These are phyloP conservation scores for Dendronephthya gigantea DNA, from an alignment of 64 coral and sea anemone species.

Conservation along the genomic window DNA sequence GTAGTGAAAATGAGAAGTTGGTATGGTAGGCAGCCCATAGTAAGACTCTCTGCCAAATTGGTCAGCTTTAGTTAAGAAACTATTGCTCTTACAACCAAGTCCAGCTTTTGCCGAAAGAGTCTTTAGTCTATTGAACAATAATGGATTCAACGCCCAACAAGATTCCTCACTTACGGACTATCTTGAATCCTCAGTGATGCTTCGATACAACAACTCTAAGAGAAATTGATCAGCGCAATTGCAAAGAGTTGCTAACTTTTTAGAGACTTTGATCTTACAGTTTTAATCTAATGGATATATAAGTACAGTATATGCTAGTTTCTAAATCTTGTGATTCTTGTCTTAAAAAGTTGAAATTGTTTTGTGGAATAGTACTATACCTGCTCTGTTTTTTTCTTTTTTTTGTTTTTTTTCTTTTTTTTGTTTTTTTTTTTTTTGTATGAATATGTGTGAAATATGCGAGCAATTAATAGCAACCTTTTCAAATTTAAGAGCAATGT, in stretches of 20 bases:
- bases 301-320: constrained; percentile 4
- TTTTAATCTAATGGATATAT: constrained; percentile 1
- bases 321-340: background rate
- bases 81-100: constrained; percentile 55
- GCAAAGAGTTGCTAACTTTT: background rate
- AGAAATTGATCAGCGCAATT: constrained; percentile 16
- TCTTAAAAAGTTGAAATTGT: constrained; percentile 10
- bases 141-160: constrained; percentile 29
- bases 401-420: background rate
- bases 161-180: constrained; percentile 17
- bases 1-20: constrained; percentile 45
- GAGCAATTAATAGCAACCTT: constrained; percentile 15
- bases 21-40: constrained; percentile 62
- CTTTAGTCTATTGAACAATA: constrained; percentile 49
- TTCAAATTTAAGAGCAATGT: constrained; percentile 11
- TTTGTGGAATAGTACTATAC: background rate
- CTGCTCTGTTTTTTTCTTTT: background rate
- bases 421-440: background rate
- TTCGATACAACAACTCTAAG: constrained; percentile 7
- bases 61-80: constrained; percentile 35
- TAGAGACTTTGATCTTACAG: constrained; percentile 21
- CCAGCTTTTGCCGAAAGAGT: constrained; percentile 52
- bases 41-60: constrained; percentile 49
- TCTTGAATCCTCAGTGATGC: constrained; percentile 18
- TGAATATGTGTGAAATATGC: background rate